Evolutionary conservation across 2,888 invertebrate genomes (phyloP).

Genomic region (Drosophila demipolita): DNA sequence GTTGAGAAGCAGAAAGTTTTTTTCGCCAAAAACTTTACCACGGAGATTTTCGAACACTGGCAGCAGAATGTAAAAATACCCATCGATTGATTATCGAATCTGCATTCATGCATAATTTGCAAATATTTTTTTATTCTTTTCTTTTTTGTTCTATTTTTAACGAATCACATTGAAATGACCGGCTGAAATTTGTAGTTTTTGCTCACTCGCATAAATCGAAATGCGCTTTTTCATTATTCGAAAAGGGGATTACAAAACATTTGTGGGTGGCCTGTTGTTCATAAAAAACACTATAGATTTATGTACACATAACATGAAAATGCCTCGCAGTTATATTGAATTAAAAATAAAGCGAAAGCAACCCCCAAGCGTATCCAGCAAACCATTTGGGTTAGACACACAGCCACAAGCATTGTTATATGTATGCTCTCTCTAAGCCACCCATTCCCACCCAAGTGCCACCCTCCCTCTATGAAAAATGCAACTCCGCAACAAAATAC

Average conservation of each 20-base stretch:
- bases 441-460: background rate
- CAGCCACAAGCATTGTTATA: slow-evolving; percentile 18
- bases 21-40: slow-evolving; percentile 15
- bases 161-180: slow-evolving; percentile 16
- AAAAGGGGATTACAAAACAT: slow-evolving; percentile 72
- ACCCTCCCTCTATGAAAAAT: slow-evolving; percentile 32
- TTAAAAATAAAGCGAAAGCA: slow-evolving; percentile 43
- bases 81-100: slow-evolving; percentile 49
- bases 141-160: slow-evolving; percentile 1
- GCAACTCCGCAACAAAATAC: slow-evolving; percentile 77
- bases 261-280: background rate
- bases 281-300: background rate
- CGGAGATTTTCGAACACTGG: slow-evolving; percentile 1
- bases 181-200: slow-evolving; percentile 26
- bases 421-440: background rate
- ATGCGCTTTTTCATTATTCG: slow-evolving; percentile 63
- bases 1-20: slow-evolving; percentile 19
- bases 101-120: slow-evolving; percentile 55
- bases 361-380: slow-evolving; percentile 19
- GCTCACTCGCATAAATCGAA: slow-evolving; percentile 36
- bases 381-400: slow-evolving; percentile 13
- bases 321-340: slow-evolving; percentile 52
- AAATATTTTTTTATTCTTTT: background rate
- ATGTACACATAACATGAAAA: background rate
- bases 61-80: slow-evolving; percentile 11